A percentile compares a stretch with the other conserved stretches of the same genome.
Conservation (phyloP, 2,113 vertebrate genomes). For the Labeo catla region DNA sequence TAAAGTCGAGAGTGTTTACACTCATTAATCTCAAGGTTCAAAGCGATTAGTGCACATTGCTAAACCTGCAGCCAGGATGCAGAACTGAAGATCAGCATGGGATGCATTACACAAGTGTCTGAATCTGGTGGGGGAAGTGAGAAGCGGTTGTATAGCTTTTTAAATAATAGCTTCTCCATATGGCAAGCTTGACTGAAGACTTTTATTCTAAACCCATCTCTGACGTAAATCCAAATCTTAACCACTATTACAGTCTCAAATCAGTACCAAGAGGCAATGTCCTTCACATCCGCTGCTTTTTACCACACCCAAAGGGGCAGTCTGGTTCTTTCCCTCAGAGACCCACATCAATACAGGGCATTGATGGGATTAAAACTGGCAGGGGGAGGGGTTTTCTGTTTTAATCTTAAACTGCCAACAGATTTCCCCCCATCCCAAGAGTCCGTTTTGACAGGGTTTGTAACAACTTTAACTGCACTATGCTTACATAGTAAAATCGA, state of each 20-base stretch:
- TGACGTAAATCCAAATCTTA: background rate
- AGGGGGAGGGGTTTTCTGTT: background rate
- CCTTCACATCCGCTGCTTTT: background rate
- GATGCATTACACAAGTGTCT: constrained; percentile 51
- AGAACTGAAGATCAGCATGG: background rate
- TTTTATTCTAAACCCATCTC: background rate
- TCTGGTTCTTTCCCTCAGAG: background rate
- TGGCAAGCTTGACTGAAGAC: constrained; percentile 42
- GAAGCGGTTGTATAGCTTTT: constrained; percentile 59
- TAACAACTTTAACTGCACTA: background rate
- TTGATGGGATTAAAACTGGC: background rate
- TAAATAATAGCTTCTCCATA: constrained; percentile 61
- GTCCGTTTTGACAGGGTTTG: constrained; percentile 8
- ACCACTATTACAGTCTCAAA: background rate
- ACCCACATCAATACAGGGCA: constrained; percentile 8
- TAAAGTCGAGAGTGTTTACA: background rate
- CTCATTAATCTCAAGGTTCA: background rate
- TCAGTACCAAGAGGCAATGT: constrained; percentile 3
- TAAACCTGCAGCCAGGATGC: background rate
- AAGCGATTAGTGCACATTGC: background rate
- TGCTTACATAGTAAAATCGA: constrained; percentile 15
- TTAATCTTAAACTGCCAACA: constrained; percentile 27
- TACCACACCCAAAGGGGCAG: background rate
- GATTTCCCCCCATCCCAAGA: background rate
- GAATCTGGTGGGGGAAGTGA: constrained; percentile 62